Base-by-base conservation (phyloP, 2,888 invertebrate genomes). In the Dendrolimus pini region DNA sequence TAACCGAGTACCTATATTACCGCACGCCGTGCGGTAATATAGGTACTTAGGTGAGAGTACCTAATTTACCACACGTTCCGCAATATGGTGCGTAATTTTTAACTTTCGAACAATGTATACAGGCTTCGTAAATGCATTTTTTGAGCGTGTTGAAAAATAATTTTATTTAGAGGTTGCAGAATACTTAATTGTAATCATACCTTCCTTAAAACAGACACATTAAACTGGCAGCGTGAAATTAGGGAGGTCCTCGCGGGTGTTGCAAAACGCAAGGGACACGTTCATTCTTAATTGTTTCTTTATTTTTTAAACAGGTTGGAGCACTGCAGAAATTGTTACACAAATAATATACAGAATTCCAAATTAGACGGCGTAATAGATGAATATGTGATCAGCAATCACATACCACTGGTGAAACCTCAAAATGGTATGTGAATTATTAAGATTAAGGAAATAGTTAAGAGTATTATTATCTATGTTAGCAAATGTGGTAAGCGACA, bases 241-340 rank as follows among this genome's bases (percentile, higher is more conserved):
- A 12, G 47, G 47, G 9, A 47, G 9, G 47, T 2, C 47, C 47
- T 47, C 9, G 9, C 47, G 47, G 9, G 9, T 10, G 47, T 47
- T 12, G 2, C 12, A 9, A 47, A n/a, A 12, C 14, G 47, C 47
- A 12, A 47, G 47, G 47, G 47, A 12, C 47, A 47, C 47, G 30
- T 47, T 57, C 52, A 58, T 42, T 61, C 52, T 52, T 53, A 56
- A 59, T 56, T 18, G 55, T 54, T 60, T 30, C 6, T 47, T 47
- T 47, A 47, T 56, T 62, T 70, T 71, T 60, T 63, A 80, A 79
- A 41, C 80, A 92, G 92, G 92, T 87, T 93, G 80, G 92, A 92
- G 66, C 91, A 91, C 80, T 93, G 96, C 85, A 93, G 93, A 84
- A 94, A 94, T 87, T 96, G 96, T 92, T 96, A 96, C 94, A 96